A percentile compares a stretch with the other conserved stretches of the same genome.
Conservation (phyloP, 2,113 vertebrate genomes). For the Dicrurus megarhynchus region DNA sequence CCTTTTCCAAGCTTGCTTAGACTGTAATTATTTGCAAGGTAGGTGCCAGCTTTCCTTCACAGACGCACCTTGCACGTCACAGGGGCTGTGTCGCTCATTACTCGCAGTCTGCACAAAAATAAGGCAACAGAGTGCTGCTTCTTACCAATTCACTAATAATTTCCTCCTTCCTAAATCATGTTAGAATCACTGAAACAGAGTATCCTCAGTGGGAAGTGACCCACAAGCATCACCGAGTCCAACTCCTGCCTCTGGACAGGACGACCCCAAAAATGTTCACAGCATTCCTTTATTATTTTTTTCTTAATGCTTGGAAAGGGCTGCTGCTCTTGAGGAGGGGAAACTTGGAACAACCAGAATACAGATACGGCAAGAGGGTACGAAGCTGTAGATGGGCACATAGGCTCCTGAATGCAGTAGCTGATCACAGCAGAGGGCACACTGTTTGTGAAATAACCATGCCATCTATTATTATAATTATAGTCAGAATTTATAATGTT, state of each 20-base stretch:
- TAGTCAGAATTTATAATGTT: neutral
- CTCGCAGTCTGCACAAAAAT: neutral
- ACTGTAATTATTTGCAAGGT: neutral
- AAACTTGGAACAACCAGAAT: neutral
- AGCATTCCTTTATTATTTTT: neutral
- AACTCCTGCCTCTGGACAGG: neutral
- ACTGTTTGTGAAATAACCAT: neutral
- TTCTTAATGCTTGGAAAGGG: neutral
- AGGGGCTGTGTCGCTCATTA: neutral
- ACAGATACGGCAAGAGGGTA: neutral
- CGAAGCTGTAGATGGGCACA: neutral
- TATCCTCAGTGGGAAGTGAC: neutral
- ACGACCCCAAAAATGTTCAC: neutral
- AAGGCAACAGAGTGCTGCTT: neutral
- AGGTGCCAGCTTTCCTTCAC: neutral
- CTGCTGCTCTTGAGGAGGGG: neutral
- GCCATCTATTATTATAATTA: slow-evolving; percentile 33
- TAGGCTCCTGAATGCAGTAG: neutral
- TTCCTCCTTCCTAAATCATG: neutral
- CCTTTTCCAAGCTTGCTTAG: neutral
- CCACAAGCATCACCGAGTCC: neutral
- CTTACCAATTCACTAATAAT: neutral
- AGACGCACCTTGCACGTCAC: neutral
- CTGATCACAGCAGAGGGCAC: slow-evolving; percentile 9
- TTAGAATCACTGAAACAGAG: neutral